Percentiles rank a stretch among this genome's conserved stretches.
Evolutionary conservation across 2,113 vertebrate genomes (phyloP).

Genomic region (Camelus bactrianus): DNA sequence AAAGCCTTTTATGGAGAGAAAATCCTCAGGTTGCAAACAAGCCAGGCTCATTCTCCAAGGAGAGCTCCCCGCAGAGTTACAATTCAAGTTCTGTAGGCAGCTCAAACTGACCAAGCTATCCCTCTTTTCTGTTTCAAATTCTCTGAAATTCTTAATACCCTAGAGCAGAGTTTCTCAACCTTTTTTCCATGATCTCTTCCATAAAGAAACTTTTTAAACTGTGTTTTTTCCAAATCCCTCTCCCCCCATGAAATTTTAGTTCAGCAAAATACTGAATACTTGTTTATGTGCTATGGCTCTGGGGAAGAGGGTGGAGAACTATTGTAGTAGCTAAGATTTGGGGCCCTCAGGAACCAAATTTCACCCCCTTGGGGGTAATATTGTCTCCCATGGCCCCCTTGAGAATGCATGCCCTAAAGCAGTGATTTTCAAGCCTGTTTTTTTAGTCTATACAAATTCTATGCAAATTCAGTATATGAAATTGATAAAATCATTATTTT

Average conservation of each 20-base stretch:
- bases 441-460: background rate
- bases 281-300: background rate
- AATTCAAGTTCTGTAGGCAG: conserved; percentile 79
- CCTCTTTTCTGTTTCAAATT: background rate
- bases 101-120: conserved; percentile 63
- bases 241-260: background rate
- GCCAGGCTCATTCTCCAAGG: conserved; percentile 79
- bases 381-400: background rate
- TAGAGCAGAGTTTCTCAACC: background rate
- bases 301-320: background rate
- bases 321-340: background rate
- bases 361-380: background rate
- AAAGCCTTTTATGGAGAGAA: background rate
- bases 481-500: conserved; percentile 35
- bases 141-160: conserved; percentile 32
- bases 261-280: background rate
- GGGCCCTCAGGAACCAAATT: background rate
- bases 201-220: background rate
- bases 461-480: conserved; percentile 20
- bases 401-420: background rate
- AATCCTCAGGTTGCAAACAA: conserved; percentile 62
- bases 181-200: background rate
- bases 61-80: conserved; percentile 80
- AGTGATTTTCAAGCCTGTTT: background rate
- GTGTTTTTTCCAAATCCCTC: background rate